Conservation (phyloP, 2,113 vertebrate species). For the Phalacrocorax brasilianus region DNA sequence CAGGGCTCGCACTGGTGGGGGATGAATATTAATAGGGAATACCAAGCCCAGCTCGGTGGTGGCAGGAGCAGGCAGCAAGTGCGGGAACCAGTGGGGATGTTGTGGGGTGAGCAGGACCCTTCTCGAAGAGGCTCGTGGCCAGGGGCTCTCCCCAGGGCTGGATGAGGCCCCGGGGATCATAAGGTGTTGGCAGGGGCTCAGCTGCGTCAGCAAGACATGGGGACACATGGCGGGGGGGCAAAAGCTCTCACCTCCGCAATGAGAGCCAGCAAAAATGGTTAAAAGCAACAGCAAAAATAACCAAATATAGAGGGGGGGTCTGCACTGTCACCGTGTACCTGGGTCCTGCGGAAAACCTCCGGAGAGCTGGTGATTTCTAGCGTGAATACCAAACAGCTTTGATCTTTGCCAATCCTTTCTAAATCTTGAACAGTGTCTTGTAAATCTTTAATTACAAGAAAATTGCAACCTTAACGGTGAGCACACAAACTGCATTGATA, state of each 20-base stretch:
- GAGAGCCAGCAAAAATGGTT: rapidly evolving
- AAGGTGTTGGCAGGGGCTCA: not conserved
- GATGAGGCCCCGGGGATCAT: not conserved
- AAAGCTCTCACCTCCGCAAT: rapidly evolving
- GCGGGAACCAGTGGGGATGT: not conserved
- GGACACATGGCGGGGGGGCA: not conserved
- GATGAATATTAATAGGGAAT: not conserved
- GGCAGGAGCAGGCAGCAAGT: not conserved
- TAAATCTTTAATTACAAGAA: conserved; percentile 78
- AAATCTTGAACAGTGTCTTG: conserved; percentile 58
- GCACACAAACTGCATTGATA: conserved; percentile 52
- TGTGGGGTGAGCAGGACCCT: rapidly evolving
- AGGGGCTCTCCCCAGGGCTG: not conserved
- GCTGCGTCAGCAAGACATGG: not conserved
- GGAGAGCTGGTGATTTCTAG: not conserved
- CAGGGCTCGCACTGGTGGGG: not conserved
- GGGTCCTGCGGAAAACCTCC: not conserved
- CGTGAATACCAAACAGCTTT: not conserved
- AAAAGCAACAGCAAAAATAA: not conserved
- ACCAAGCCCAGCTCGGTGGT: not conserved
- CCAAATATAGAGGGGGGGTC: too few relatives aligned
- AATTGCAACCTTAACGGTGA: conserved; percentile 60
- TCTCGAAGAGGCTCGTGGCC: rapidly evolving
- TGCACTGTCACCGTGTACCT: rapidly evolving
- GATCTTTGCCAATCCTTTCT: conserved; percentile 23